A percentile compares a stretch with the other conserved stretches of the same genome.
Conservation (phyloP, 2,797 vertebrate genomes). For the Cynopterus sphinx region DNA sequence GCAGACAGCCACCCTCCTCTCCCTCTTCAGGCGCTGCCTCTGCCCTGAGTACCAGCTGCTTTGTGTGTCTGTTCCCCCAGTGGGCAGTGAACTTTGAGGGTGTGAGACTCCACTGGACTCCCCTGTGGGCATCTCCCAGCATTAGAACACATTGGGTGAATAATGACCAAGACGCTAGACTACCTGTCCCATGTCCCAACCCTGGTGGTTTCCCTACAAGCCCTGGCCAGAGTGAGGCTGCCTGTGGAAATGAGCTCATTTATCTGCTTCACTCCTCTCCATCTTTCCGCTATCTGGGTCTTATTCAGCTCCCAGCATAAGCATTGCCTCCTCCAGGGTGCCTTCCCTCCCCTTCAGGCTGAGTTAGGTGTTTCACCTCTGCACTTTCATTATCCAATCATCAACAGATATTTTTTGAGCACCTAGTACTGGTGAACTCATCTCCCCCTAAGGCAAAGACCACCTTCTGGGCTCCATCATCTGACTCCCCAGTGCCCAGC, state of each 20-base stretch:
- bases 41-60: neutral
- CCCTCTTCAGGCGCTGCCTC: neutral
- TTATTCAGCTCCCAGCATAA: neutral
- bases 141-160: neutral
- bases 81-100: neutral
- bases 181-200: neutral
- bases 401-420: neutral
- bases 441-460: neutral
- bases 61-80: neutral
- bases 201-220: neutral
- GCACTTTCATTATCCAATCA: neutral
- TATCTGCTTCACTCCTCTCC: neutral
- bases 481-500: neutral
- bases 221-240: neutral
- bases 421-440: neutral
- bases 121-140: rapidly evolving
- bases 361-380: neutral
- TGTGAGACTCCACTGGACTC: neutral
- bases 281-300: neutral
- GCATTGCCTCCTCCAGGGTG: neutral
- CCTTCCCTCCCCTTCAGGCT: too few species aligned
- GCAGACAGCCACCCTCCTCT: neutral
- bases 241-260: neutral
- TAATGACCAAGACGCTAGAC: neutral
- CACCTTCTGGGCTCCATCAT: neutral